phyloP scores from a whole-genome alignment of 2,113 vertebrate genomes.

The Campylomormyrus numenius region DNA sequence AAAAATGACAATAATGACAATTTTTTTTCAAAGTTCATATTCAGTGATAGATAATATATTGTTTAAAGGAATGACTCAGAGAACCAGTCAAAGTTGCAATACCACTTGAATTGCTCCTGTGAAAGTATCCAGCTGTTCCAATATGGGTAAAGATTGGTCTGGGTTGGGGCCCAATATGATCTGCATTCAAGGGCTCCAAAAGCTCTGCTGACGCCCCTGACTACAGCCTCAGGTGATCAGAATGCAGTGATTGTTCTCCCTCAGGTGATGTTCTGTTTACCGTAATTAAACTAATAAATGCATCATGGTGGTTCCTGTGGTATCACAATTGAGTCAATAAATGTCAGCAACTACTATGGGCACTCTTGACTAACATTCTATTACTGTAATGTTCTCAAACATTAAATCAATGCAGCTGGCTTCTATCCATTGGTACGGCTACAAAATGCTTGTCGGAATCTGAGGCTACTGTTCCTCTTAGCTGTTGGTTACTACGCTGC shows the following conservation, averaged over 20 bases:
- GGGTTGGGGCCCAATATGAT: too few species aligned
- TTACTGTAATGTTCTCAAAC: not conserved
- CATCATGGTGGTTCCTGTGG: not conserved
- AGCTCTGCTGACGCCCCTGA: too few species aligned
- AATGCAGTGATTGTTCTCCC: too few species aligned
- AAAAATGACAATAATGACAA: not conserved
- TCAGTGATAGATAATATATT: not conserved
- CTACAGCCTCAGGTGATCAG: too few species aligned
- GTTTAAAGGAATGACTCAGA: not conserved
- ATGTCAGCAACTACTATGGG: not conserved
- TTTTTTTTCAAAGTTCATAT: too few species aligned
- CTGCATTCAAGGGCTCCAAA: too few species aligned
- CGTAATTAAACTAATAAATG: too few species aligned
- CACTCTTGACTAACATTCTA: not conserved
- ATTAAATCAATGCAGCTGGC: not conserved
- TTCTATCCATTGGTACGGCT: not conserved
- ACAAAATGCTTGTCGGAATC: not conserved
- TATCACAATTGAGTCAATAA: not conserved
- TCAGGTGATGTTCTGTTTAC: too few species aligned
- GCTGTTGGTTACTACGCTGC: not conserved
- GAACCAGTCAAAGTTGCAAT: too few species aligned
- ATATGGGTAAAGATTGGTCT: too few species aligned
- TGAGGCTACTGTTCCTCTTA: not conserved
- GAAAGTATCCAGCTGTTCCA: too few species aligned
- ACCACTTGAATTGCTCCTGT: too few species aligned